A percentile compares a stretch with the other conserved stretches of the same genome.
Evolutionary conservation across 2,113 vertebrate species (phyloP).

Genomic region (Petroica traversi): DNA sequence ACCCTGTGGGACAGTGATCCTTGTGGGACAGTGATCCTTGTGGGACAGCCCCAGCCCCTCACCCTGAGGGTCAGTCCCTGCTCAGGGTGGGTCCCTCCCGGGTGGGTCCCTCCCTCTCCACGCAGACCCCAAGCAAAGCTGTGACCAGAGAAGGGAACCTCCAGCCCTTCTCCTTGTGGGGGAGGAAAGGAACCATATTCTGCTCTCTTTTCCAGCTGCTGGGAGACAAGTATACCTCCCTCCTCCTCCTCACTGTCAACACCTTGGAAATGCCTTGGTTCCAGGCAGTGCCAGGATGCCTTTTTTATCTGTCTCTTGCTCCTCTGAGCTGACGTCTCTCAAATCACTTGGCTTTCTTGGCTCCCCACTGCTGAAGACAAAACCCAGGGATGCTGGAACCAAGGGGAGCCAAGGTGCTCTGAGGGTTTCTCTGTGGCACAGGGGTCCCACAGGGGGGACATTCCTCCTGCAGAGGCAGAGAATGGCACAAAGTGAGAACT

Average conservation of each 20-base stretch:
- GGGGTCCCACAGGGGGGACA: background rate
- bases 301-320: constrained; percentile 10
- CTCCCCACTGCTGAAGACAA: background rate
- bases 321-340: background rate
- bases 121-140: background rate
- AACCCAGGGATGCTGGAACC: background rate
- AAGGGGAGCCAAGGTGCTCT: background rate
- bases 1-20: background rate
- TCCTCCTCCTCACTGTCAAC: constrained; percentile 50
- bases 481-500: background rate
- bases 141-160: background rate
- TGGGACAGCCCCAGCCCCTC: background rate
- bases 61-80: background rate
- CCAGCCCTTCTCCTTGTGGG: background rate
- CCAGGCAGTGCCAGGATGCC: background rate
- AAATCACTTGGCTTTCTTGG: background rate
- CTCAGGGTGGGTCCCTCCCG: background rate
- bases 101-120: background rate
- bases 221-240: constrained; percentile 23
- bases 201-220: constrained; percentile 10
- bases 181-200: background rate
- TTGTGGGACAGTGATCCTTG: too few relatives aligned
- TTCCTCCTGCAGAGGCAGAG: background rate
- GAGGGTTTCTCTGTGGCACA: background rate
- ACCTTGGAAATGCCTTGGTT: background rate